These are phyloP conservation scores for Conus betulinus DNA, from an alignment of 1,140 invertebrate species.

Conservation along the genomic window DNA sequence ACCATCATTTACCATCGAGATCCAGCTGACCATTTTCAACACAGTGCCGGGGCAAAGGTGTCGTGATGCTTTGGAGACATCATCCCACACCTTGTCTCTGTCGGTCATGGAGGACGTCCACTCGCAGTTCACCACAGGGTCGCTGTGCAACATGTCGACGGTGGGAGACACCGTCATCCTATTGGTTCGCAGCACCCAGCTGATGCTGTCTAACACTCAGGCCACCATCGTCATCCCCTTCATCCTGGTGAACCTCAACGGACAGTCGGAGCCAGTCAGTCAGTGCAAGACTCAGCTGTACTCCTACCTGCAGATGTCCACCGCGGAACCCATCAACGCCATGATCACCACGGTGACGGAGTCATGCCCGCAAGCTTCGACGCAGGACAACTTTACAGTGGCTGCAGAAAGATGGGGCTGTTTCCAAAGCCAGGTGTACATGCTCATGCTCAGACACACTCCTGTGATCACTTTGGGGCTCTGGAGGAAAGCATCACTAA, in stretches of 20 bases:
- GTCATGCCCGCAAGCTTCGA: not conserved
- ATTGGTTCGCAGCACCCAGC: not conserved
- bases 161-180: slow-evolving; percentile 12
- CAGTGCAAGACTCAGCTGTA: slow-evolving; percentile 25
- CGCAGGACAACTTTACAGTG: slow-evolving; percentile 19
- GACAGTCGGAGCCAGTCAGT: slow-evolving; percentile 4
- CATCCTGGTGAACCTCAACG: slow-evolving; percentile 33
- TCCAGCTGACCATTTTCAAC: not conserved
- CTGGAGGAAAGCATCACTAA: slow-evolving; percentile 28
- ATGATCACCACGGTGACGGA: slow-evolving; percentile 9
- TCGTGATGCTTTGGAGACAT: not conserved
- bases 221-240: slow-evolving; percentile 36
- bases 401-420: slow-evolving; percentile 24
- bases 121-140: not conserved
- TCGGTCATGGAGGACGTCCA: not conserved
- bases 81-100: not conserved
- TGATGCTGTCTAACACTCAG: slow-evolving; percentile 13
- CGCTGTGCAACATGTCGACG: slow-evolving; percentile 16
- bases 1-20: slow-evolving; percentile 5
- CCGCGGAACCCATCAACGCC: not conserved
- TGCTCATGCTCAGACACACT: slow-evolving; percentile 24
- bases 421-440: slow-evolving; percentile 15
- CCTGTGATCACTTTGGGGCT: slow-evolving; percentile 12
- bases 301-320: not conserved
- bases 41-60: not conserved